A percentile compares a stretch with the other conserved stretches of the same genome.
phyloP scores from a whole-genome alignment of 30 jellyfish, hydroid and myxozoan species.

The Pelagia noctiluca region DNA sequence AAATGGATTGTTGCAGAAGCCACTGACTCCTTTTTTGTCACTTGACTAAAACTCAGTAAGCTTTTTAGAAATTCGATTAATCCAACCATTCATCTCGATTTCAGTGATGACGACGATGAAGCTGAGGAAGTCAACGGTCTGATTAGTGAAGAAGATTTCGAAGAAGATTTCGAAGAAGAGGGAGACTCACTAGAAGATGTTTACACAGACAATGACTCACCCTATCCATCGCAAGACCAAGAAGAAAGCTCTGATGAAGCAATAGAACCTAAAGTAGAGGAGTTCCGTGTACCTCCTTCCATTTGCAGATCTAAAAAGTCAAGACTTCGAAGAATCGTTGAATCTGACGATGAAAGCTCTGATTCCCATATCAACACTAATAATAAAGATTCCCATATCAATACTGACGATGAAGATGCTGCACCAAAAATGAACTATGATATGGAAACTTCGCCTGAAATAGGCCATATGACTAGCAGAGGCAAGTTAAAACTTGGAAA shows the following conservation, averaged over 20 bases:
- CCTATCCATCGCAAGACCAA: neutral
- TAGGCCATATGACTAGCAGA: too few relatives aligned
- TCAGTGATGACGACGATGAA: slow-evolving; percentile 72
- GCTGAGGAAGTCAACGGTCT: slow-evolving; percentile 89
- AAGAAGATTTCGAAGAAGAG: slow-evolving; percentile 25
- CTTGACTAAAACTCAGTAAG: too few relatives aligned
- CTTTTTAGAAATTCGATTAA: too few relatives aligned
- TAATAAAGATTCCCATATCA: neutral
- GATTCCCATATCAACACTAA: neutral
- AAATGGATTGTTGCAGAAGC: too few relatives aligned
- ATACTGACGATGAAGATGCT: too few relatives aligned
- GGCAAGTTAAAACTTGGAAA: too few relatives aligned
- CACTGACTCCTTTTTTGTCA: too few relatives aligned
- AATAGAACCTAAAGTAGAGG: neutral
- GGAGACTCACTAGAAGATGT: neutral
- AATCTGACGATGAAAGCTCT: slow-evolving; percentile 58
- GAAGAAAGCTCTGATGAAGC: neutral
- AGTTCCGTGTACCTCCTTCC: neutral
- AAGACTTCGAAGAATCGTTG: slow-evolving; percentile 48
- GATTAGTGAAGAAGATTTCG: slow-evolving; percentile 42
- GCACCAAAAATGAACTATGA: too few relatives aligned
- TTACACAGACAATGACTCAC: neutral
- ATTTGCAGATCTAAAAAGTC: slow-evolving; percentile 6
- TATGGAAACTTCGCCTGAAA: too few relatives aligned
- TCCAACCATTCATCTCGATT: too few relatives aligned